Evolutionary conservation across 2,888 invertebrate species (phyloP).

Genomic region (Agrochola lota): DNA sequence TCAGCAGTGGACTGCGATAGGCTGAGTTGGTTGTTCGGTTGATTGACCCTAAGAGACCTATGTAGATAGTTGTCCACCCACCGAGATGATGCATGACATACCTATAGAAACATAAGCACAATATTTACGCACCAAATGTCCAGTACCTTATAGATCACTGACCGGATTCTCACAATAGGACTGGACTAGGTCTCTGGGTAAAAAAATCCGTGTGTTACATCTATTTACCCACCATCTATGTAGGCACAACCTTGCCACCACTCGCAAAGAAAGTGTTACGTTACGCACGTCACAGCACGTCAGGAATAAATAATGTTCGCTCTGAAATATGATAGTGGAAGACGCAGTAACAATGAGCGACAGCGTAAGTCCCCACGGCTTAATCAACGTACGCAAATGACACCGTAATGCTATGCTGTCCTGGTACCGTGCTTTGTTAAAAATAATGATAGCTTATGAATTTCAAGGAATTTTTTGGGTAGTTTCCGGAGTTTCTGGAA

Average conservation of each 20-base stretch:
- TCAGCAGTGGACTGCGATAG: no score
- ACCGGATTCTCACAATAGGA: background rate
- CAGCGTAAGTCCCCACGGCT: conserved; percentile 53
- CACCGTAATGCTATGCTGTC: conserved; percentile 37
- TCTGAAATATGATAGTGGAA: conserved; percentile 61
- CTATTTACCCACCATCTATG: background rate
- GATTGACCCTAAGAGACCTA: background rate
- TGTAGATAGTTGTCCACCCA: background rate
- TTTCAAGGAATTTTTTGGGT: conserved; percentile 13
- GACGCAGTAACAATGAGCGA: conserved; percentile 57
- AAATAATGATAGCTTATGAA: conserved; percentile 43
- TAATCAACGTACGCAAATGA: conserved; percentile 58
- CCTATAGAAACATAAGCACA: background rate
- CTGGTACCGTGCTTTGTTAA: conserved; percentile 44
- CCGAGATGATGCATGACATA: background rate
- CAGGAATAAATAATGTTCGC: conserved; percentile 55
- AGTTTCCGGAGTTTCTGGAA: background rate
- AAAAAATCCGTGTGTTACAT: background rate
- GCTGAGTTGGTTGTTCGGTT: no score
- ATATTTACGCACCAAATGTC: background rate
- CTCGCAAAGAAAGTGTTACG: conserved; percentile 26
- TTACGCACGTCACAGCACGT: conserved; percentile 46
- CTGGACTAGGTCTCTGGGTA: background rate
- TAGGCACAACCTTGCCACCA: background rate
- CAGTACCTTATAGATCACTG: background rate